A percentile compares a stretch with the other conserved stretches of the same genome.
Conservation (phyloP, 2,797 vertebrate species). For the Jordanella pulchra region DNA sequence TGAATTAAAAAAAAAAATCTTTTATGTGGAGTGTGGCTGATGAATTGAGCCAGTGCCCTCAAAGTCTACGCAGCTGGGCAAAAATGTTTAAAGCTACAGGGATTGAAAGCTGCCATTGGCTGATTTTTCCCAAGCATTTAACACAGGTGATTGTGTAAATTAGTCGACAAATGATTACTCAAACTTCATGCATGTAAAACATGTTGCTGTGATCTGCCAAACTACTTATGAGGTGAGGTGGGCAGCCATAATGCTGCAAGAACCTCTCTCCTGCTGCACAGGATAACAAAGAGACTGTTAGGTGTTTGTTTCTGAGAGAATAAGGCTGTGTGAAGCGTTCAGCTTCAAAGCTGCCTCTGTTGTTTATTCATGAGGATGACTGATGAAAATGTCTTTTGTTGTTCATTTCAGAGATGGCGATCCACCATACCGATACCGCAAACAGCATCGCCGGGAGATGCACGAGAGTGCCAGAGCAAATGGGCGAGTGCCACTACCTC, state of each 20-base stretch:
- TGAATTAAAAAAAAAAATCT: constrained; percentile 43
- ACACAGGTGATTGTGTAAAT: constrained; percentile 64
- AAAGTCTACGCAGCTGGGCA: constrained; percentile 78
- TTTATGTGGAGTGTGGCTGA: constrained; percentile 63
- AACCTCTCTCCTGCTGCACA: constrained; percentile 34
- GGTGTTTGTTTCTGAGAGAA: constrained; percentile 40
- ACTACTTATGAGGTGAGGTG: constrained; percentile 45
- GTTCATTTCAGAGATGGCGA: constrained; percentile 89
- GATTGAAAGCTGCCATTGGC: constrained; percentile 83
- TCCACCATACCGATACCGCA: constrained; percentile 91
- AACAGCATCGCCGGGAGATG: constrained; percentile 96
- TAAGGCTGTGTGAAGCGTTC: constrained; percentile 33
- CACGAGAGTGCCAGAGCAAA: constrained; percentile 98
- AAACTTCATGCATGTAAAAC: constrained; percentile 40
- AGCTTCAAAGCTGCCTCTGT: constrained; percentile 55
- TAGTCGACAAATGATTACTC: constrained; percentile 64
- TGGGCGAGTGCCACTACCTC: constrained; percentile 96
- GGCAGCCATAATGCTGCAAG: constrained; percentile 45
- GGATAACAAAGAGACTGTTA: constrained; percentile 44
- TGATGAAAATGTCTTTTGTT: constrained; percentile 67
- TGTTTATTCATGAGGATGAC: constrained; percentile 69
- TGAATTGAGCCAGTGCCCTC: constrained; percentile 76
- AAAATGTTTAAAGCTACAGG: constrained; percentile 82
- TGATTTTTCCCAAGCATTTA: constrained; percentile 74
- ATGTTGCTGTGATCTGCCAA: constrained; percentile 47